Base-by-base conservation (phyloP, 2,113 vertebrate species). In the Tragelaphus buxtoni region DNA sequence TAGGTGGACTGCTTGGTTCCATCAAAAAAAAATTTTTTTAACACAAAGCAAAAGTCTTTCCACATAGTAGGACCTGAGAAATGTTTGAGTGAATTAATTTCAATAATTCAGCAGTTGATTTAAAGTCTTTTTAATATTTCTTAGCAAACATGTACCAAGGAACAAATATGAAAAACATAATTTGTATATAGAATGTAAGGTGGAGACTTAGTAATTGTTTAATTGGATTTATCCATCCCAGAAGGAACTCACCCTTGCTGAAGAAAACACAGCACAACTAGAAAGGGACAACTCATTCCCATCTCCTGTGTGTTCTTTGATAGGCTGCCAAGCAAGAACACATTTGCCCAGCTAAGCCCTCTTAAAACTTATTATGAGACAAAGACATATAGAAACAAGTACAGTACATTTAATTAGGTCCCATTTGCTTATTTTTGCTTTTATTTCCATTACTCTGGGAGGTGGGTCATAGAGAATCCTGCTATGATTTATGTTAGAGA, bases 271-370 rank as follows among this genome's bases (percentile, higher is more conserved):
- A 14, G 24, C n/a, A 87, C 39, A 80, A 49, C 47, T 76, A 72
- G 42, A 92, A 91, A 86, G 35, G 45, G n/a, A 49, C 22, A 88
- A 65, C 74, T 93, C 30, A 86, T 35, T 89, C 32, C 53, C 53
- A 76, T 83, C 39, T 69, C 63, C 45, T 84, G 49, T 95, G 35
- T 90, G n/a, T 69, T 58, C 49, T 28, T 95, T 90, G 17, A 63
- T 92, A 53, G 87, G 83, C 90, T 95, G 95, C 76, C 83, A 90
- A 97, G 49, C 35, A 85, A 96, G 93, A 95, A 81, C 30, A 74
- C 83, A 87, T 95, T 97, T 96, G 89, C 65, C 24, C 24, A 84
- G 86, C 32, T 95, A 96, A 97, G 28, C 60, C 63, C 58, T 91
- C 72, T 86, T 80, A 81, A 95, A 95, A 76, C 24, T 58, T 77